Conservation (phyloP, 2,888 invertebrate genomes). For the Xestia xanthographa region DNA sequence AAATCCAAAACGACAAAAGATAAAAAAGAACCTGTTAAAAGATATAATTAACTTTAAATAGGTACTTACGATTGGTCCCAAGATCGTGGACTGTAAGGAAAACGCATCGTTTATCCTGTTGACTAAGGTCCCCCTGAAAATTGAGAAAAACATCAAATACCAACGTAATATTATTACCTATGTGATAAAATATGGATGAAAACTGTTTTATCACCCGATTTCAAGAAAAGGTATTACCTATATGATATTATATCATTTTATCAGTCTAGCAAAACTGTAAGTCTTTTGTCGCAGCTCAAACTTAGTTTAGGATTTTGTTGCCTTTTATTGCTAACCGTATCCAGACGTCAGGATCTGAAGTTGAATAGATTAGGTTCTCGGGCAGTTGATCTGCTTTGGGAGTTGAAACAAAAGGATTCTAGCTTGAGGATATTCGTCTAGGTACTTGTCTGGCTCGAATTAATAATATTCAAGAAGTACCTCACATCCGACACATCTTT, state of each 20-base stretch:
- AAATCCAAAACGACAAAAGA: neutral
- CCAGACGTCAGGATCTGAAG: neutral
- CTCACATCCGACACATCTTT: neutral
- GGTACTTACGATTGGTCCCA: conserved; percentile 95
- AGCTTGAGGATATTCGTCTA: neutral
- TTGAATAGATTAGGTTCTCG: conserved; percentile 7
- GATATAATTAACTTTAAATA: neutral
- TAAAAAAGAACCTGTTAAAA: neutral
- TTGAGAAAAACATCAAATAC: conserved; percentile 6
- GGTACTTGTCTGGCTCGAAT: neutral
- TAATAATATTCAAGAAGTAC: neutral
- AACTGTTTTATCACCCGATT: neutral
- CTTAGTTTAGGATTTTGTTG: neutral
- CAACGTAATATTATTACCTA: neutral
- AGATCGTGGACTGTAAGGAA: conserved; percentile 97
- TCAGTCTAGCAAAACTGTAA: too few relatives aligned
- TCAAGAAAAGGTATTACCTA: too few relatives aligned
- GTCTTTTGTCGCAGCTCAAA: too few relatives aligned
- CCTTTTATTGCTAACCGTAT: neutral
- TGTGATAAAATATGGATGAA: neutral
- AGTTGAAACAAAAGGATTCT: neutral
- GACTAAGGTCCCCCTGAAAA: conserved; percentile 94
- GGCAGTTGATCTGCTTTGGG: conserved; percentile 15
- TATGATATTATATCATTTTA: too few relatives aligned
- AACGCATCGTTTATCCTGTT: conserved; percentile 95